Base-by-base conservation (phyloP, 2,113 vertebrate species). In the Octodon degus region DNA sequence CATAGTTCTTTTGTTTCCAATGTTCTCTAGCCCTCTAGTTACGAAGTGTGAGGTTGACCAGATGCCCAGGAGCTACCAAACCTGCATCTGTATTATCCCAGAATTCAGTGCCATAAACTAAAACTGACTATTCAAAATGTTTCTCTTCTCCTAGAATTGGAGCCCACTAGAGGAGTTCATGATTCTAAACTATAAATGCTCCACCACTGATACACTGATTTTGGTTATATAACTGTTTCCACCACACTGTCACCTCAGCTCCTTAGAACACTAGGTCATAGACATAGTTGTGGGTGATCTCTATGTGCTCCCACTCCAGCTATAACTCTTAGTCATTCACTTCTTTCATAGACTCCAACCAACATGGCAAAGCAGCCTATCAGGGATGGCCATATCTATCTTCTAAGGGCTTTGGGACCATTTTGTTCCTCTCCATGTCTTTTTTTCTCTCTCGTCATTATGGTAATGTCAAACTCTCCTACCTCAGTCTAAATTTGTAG, bases 41-140 rank as follows among this genome's bases (percentile, higher is more conserved):
- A 24, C 11, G 14, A 5, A 1, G 9, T 34, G n/a, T 16, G 1
- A 40, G 7, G 30, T 50, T 63, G 7, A 83, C 22, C 16, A 76
- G 24, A n/a, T 77, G 32, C 13, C 14, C 40, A 62, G 14, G 3
- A 80, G 3, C 37, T 58, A 4, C 8, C 20, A 8, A 74, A 34
- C 32, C 17, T 60, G 19, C 16, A 47, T 3, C 1, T 47, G 30
- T 24, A 58, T 76, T 16, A 43, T 76, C 12, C 19, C 25, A n/a
- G 9, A 20, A 60, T 1, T 10, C 19, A 72, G 13, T 2, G 0
- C 14, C 50, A 25, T 53, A 2, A 53, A 32, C 7, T 24, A 14
- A 76, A 12, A 55, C 2, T 32, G 17, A 43, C 3, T 5, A 7
- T 72, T 32, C 16, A 43, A 43, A 74, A 27, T 43, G 5, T 40